Evolutionary conservation across 1,140 invertebrate species (phyloP).

Genomic region (Drosophila bocqueti): DNA sequence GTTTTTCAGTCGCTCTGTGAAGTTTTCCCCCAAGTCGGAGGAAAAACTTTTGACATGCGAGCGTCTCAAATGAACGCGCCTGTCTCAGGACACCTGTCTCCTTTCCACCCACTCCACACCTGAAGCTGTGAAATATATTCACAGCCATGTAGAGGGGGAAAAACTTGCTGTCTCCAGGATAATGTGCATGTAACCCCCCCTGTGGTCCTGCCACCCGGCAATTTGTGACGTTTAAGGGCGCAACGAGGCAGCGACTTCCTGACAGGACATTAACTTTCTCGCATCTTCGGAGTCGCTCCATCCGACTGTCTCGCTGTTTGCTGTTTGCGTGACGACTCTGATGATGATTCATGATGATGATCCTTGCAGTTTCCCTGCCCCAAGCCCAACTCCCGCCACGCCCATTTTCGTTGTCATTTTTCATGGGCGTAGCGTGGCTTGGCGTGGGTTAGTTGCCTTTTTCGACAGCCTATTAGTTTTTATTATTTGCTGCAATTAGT

Average conservation of each 20-base stretch:
- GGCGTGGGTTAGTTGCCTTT: slow-evolving; percentile 37
- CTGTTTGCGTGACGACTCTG: slow-evolving; percentile 59
- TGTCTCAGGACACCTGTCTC: slow-evolving; percentile 38
- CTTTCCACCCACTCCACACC: slow-evolving; percentile 3
- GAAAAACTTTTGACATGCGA: slow-evolving; percentile 53
- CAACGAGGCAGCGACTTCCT: slow-evolving; percentile 80
- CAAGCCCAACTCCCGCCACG: slow-evolving; percentile 27
- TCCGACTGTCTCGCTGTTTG: slow-evolving; percentile 51
- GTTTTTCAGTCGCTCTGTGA: slow-evolving; percentile 1
- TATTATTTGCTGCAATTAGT: slow-evolving; percentile 83
- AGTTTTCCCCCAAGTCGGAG: slow-evolving; percentile 3
- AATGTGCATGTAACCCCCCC: slow-evolving; percentile 60
- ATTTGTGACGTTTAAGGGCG: slow-evolving; percentile 80
- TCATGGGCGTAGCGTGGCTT: slow-evolving; percentile 45
- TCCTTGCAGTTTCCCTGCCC: slow-evolving; percentile 64
- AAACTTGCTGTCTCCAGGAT: slow-evolving; percentile 51
- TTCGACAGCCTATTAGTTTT: slow-evolving; percentile 83
- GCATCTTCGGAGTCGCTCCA: slow-evolving; percentile 41
- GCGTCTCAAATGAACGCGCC: slow-evolving; percentile 50
- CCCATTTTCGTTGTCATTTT: slow-evolving; percentile 72
- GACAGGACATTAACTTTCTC: slow-evolving; percentile 80
- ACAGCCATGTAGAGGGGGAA: slow-evolving; percentile 7
- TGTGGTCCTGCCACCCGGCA: slow-evolving; percentile 41
- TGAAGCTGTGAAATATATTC: slow-evolving; percentile 41
- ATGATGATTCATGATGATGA: slow-evolving; percentile 83